Evolutionary conservation across 1,140 invertebrate genomes (phyloP).

Genomic region (Drosophila miranda): DNA sequence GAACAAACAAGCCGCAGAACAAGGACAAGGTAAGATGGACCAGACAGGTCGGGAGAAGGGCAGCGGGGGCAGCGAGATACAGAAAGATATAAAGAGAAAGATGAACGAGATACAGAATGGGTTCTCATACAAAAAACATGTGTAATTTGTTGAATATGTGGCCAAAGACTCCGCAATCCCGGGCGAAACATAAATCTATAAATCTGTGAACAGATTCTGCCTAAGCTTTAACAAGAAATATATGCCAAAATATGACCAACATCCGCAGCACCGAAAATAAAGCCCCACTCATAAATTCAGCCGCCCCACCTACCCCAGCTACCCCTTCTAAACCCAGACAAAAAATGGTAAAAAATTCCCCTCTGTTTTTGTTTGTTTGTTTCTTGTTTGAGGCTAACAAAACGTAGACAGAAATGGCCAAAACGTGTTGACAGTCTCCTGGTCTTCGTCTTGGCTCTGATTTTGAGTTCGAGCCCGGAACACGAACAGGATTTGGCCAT

Average conservation of each 20-base stretch:
- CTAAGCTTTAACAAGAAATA: not conserved
- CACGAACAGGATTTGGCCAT: constrained; percentile 17
- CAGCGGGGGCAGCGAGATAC: constrained; percentile 1
- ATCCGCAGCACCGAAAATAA: not conserved
- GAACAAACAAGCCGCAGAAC: constrained; percentile 42
- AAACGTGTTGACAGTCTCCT: constrained; percentile 59
- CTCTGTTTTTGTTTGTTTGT: constrained; percentile 6
- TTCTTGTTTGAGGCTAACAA: constrained; percentile 27
- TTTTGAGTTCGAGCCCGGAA: not conserved
- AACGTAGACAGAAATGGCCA: constrained; percentile 51
- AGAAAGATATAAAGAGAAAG: constrained; percentile 18
- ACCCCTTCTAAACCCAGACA: constrained; percentile 6
- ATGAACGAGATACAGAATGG: too few relatives aligned
- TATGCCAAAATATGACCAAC: constrained; percentile 9
- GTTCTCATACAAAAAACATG: too few relatives aligned
- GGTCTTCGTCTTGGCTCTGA: not conserved
- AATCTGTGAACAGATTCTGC: not conserved
- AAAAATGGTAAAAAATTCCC: constrained; percentile 11
- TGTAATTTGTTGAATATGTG: too few relatives aligned
- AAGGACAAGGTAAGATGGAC: constrained; percentile 23
- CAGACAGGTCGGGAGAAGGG: too few relatives aligned
- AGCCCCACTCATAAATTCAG: constrained; percentile 19
- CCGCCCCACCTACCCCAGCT: too few relatives aligned
- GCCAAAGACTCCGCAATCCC: too few relatives aligned
- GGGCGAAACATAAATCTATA: not conserved